These are phyloP conservation scores for Zaprionus lineosus DNA, from an alignment of 2,888 invertebrate genomes.

Conservation along the genomic window DNA sequence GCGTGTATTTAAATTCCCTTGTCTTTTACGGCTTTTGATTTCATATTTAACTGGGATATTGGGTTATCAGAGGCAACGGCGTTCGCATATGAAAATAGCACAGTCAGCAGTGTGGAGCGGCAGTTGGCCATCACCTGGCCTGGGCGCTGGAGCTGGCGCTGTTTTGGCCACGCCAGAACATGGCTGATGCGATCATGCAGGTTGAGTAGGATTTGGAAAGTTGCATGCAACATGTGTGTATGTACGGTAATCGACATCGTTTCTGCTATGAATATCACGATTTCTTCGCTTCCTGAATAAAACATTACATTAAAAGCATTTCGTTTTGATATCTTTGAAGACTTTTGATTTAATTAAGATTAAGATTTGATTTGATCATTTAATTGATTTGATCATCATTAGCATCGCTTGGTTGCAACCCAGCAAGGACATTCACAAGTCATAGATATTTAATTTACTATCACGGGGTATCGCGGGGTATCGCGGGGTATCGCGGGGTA, in stretches of 20 bases:
- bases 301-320: no score
- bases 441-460: no score
- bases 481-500: no score
- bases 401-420: no score
- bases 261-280: not conserved
- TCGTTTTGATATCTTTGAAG: no score
- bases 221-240: slow-evolving; percentile 26
- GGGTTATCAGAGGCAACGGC: slow-evolving; percentile 68
- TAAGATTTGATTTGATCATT: no score
- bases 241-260: not conserved
- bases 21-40: slow-evolving; percentile 60
- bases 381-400: no score
- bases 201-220: slow-evolving; percentile 32
- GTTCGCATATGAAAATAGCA: slow-evolving; percentile 69
- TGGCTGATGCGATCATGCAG: slow-evolving; percentile 4
- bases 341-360: no score
- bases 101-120: slow-evolving; percentile 25
- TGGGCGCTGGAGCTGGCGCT: not conserved
- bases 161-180: slow-evolving; percentile 2
- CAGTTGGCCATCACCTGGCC: slow-evolving; percentile 6
- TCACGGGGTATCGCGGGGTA: no score
- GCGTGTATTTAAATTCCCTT: slow-evolving; percentile 45
- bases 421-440: no score
- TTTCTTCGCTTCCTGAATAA: no score
- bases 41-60: slow-evolving; percentile 71